Percentiles rank a stretch among this genome's conserved stretches.
phyloP scores from a whole-genome alignment of 2,797 vertebrate genomes.

The Pseudomugil tenellus region DNA sequence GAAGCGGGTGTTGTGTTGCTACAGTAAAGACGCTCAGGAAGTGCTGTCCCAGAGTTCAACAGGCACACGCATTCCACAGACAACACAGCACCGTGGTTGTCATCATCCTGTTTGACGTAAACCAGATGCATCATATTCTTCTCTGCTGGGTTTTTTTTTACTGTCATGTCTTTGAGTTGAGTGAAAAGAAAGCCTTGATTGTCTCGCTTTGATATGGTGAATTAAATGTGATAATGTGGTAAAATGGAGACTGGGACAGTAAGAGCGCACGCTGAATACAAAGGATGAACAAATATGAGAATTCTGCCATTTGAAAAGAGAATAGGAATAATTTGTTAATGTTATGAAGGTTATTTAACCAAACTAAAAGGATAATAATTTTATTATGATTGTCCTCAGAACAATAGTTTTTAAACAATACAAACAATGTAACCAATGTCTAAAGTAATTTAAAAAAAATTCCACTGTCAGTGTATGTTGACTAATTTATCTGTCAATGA shows the following conservation, averaged over 20 bases:
- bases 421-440: constrained; percentile 49
- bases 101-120: constrained; percentile 52
- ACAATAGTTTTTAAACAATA: constrained; percentile 20
- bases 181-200: constrained; percentile 56
- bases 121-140: constrained; percentile 64
- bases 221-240: constrained; percentile 26
- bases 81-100: constrained; percentile 48
- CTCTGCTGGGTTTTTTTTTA: constrained; percentile 62
- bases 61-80: constrained; percentile 46
- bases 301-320: background rate
- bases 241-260: constrained; percentile 20
- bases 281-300: too few species aligned
- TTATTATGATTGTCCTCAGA: constrained; percentile 8
- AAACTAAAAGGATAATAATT: background rate
- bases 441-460: constrained; percentile 32
- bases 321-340: background rate
- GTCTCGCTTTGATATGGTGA: constrained; percentile 52
- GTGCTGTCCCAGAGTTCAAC: constrained; percentile 43
- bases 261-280: constrained; percentile 20
- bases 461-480: constrained; percentile 28
- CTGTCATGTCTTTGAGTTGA: constrained; percentile 54
- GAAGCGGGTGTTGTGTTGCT: constrained; percentile 20
- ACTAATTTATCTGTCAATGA: constrained; percentile 50
- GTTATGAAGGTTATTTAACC: background rate
- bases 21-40: constrained; percentile 21